Percentiles rank a stretch among this genome's conserved stretches.
Conservation (phyloP, 2,113 vertebrate species). For the Actenoides hombroni region DNA sequence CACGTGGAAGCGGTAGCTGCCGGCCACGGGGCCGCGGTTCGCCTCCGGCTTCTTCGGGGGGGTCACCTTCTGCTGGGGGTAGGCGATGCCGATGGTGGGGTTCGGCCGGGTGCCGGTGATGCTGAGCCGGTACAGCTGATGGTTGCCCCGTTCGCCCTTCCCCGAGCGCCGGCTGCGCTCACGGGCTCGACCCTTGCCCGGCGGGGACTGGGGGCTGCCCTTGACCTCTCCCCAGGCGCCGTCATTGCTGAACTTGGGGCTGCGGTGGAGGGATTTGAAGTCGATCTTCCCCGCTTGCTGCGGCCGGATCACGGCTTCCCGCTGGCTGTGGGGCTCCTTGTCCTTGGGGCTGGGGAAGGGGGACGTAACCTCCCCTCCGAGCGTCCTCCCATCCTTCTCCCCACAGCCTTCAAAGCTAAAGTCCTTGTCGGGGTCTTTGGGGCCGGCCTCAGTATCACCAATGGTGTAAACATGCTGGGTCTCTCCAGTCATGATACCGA, state of each 20-base stretch:
- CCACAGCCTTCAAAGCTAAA: slow-evolving; percentile 75
- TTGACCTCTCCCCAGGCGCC: slow-evolving; percentile 80
- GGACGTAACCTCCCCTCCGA: slow-evolving; percentile 54
- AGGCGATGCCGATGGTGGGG: slow-evolving; percentile 86
- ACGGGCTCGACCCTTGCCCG: slow-evolving; percentile 77
- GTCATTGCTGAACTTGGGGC: slow-evolving; percentile 78
- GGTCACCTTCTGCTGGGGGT: slow-evolving; percentile 84
- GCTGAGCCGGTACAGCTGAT: slow-evolving; percentile 87
- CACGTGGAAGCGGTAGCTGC: slow-evolving; percentile 84
- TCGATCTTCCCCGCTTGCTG: slow-evolving; percentile 86
- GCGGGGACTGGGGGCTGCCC: slow-evolving; percentile 79
- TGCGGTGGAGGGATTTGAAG: slow-evolving; percentile 84
- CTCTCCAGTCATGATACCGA: slow-evolving; percentile 88
- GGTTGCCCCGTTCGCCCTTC: slow-evolving; percentile 82
- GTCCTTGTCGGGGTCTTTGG: slow-evolving; percentile 80
- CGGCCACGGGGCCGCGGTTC: slow-evolving; percentile 62
- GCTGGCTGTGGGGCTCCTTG: slow-evolving; percentile 80
- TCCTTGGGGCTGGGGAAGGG: slow-evolving; percentile 73
- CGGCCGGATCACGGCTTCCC: slow-evolving; percentile 88
- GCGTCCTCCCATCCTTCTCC: slow-evolving; percentile 68
- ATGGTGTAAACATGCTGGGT: slow-evolving; percentile 82
- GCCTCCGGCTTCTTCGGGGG: slow-evolving; percentile 83
- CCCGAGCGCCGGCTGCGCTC: slow-evolving; percentile 78
- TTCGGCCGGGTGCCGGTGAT: slow-evolving; percentile 79
- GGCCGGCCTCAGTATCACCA: slow-evolving; percentile 75